Percentiles rank a stretch among this genome's conserved stretches.
Conservation (phyloP, 2,888 invertebrate genomes). For the Shargacucullia verbasci region DNA sequence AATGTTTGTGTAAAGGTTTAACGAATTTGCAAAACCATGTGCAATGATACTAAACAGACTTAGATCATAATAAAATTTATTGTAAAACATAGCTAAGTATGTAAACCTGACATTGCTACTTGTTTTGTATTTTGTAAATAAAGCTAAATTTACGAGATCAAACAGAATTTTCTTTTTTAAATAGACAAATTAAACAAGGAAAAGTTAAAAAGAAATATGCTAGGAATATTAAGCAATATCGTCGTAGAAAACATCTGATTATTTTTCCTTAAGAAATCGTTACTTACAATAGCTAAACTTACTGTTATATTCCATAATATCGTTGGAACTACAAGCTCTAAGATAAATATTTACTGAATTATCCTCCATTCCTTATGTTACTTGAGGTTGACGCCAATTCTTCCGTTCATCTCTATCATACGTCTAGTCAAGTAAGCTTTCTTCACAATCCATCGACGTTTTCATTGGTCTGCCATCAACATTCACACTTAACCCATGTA, state of each 20-base stretch:
- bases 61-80: conserved; percentile 18
- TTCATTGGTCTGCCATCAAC: too few relatives aligned
- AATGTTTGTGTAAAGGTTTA: conserved; percentile 24
- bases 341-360: too few relatives aligned
- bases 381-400: too few relatives aligned
- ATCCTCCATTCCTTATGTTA: too few relatives aligned
- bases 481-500: too few relatives aligned
- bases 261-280: too few relatives aligned
- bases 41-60: background rate
- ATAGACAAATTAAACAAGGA: conserved; percentile 12
- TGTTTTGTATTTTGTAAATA: conserved; percentile 9
- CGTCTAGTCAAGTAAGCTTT: too few relatives aligned
- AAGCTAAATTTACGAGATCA: background rate
- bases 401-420: too few relatives aligned
- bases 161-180: background rate
- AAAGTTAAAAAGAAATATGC: conserved; percentile 9
- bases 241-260: background rate
- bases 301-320: too few relatives aligned
- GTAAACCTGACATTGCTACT: background rate
- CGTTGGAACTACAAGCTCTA: too few relatives aligned
- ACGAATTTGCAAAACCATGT: conserved; percentile 24
- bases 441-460: too few relatives aligned
- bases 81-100: background rate
- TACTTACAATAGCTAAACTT: too few relatives aligned
- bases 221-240: conserved; percentile 6